Base-by-base conservation (phyloP, 2,888 invertebrate genomes). In the Chymomyza fuscimana region DNA sequence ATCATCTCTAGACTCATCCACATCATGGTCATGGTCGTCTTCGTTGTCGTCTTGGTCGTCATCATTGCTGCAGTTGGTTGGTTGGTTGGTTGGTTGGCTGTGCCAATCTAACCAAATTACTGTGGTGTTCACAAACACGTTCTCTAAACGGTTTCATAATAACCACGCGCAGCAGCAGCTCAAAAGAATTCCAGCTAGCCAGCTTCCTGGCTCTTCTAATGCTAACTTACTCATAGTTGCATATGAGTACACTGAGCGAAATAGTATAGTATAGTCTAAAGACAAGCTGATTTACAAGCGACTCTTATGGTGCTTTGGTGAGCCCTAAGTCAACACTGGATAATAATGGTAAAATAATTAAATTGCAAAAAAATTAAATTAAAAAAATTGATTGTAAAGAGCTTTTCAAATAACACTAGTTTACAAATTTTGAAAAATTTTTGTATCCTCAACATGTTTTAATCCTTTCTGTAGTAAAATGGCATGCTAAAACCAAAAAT, bases 131-230 rank as follows among this genome's bases (percentile, higher is more conserved):
- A 88, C 85, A 85, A 88, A 85, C 85, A 88, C 85, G 85, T 85
- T 85, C 88, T 85, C 85, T 85, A 85, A 85, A 85, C 83, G 89
- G 89, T 87, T 89, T 89, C 88, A 89, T 89, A 88, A 88, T 89
- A 88, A 89, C 88, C 86, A 82, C 81, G 79, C 79, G 67, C 69
- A 46, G 59, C 68, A 19, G 10, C 62, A 29, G 65, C 10, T 60
- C 76, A 74, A 12, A 79, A 79, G 79, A 80, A 79, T 78, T 78
- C 60, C 56, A 74, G 60, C 65, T 73, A 67, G 69, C 54, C 40
- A 32, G 64, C 40, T 56, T 64, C 40, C 36, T 56, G 29, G 16
- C 32, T 60, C 32, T 36, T 32, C 25, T 9, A 15, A 60, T 16
- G 60, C 60, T n/a, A 36, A 60, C 16, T 32, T 36, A 60, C 29